Base-by-base conservation (phyloP, 2,888 invertebrate genomes). In the Incurvaria masculella region DNA sequence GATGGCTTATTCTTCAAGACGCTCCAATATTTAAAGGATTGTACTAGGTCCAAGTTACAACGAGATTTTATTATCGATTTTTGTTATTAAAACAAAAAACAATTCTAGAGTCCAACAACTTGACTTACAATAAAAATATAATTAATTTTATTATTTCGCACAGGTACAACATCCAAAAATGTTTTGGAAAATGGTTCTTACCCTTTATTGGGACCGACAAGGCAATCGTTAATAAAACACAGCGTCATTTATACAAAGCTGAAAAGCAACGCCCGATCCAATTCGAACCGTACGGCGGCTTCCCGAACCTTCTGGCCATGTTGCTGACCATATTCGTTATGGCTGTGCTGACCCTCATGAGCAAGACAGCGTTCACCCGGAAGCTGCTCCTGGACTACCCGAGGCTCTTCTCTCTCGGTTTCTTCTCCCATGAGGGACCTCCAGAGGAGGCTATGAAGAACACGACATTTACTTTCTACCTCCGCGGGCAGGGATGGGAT, bases 191-290 rank as follows among this genome's bases (percentile, higher is more conserved):
- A 2, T 92, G 88, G 81, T 87, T 87, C 57, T 54, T 91, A 1
- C 87, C 92, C 1, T 96, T 97, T 72, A 84, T 84, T 1, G 93
- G 94, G 23, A 78, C 92, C 8, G 97, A 97, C 74, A 81, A 84
- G 51, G 86, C 94, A 2, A 86, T 97, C 1, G 85, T 89, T n/a
- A 72, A 83, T 63, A 82, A 97, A 43, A 86, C 93, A 0, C 95
- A 97, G 66, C 81, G 90, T 45, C 83, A 81, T 62, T 80, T 92
- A 17, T 87, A 84, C 62, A 85, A 88, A 40, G 66, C 73, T 1
- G 80, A 84, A 1, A 82, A 87, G 47, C 75, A 82, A 55, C 82
- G 93, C 4, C 96, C 97, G 0, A 83, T 83, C 6, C 94, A 95
- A 69, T 80, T 91, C 65, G 79, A 83, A 38, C 84, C 90, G 0